phyloP scores from a whole-genome alignment of 2,797 vertebrate genomes.

The Pseudochirops corinnae region DNA sequence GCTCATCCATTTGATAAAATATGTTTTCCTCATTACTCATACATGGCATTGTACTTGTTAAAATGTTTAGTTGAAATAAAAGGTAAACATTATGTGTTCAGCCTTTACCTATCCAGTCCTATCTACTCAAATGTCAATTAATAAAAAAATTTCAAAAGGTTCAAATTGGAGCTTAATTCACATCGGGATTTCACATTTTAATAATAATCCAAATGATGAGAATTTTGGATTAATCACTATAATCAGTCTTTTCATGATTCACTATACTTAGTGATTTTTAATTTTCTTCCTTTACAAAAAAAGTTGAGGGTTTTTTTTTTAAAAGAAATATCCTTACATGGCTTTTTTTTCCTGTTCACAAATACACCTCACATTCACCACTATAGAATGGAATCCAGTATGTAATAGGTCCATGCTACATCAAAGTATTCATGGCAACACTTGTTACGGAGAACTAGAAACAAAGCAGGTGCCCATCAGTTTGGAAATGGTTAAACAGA shows the following conservation, averaged over 20 bases:
- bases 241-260: slow-evolving; percentile 29
- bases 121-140: slow-evolving; percentile 20
- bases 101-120: slow-evolving; percentile 27
- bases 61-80: slow-evolving; percentile 40
- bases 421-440: background rate
- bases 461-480: background rate
- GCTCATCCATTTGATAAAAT: background rate
- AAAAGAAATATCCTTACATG: background rate
- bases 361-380: background rate
- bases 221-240: slow-evolving; percentile 15
- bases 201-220: slow-evolving; percentile 34
- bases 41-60: slow-evolving; percentile 88
- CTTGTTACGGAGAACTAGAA: background rate
- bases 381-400: background rate
- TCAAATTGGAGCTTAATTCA: slow-evolving; percentile 38
- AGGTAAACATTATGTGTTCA: background rate
- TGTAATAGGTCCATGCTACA: background rate
- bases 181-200: background rate
- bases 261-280: slow-evolving; percentile 26
- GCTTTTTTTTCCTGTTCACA: background rate
- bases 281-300: slow-evolving; percentile 16
- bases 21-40: slow-evolving; percentile 92
- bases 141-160: slow-evolving; percentile 26
- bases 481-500: background rate
- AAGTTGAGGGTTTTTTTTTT: background rate